Base-by-base conservation (phyloP, 1,140 invertebrate genomes). In the Hyphantria cunea region DNA sequence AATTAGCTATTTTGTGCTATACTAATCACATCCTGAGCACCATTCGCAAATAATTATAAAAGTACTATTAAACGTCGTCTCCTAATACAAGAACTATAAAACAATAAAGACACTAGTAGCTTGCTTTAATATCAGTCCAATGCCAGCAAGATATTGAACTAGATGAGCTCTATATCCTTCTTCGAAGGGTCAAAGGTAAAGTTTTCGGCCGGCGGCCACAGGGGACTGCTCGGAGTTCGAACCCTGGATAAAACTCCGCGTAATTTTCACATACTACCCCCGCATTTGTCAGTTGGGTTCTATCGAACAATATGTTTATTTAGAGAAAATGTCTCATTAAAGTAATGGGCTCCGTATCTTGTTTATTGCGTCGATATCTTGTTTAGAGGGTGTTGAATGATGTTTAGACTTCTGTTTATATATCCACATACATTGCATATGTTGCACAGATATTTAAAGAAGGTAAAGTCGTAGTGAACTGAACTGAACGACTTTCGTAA, bases 241-340 rank as follows among this genome's bases (percentile, higher is more conserved):
- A 64, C 63, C 68, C 72, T 58, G 82, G 86, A 85, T 87, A 89
- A 89, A 87, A 85, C 77, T 85, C 73, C 70, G 72, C 72, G 84
- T 86, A 87, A 89, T 89, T 89, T 77, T 72, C 86, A 89, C 84
- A 76, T 86, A 82, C 75, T 32, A 64, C 67, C 64, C 48, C 70
- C 32, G 41, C 41, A 52, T 60, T 64, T 72, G 66, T 69, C 69
- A 65, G 68, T 69, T 54, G 50, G 41, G 63, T 51, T 48, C 44
- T 34, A 34, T 41, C 25, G 31, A 41, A 59, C 45, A 49, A 39
- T 58, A 54, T 62, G 58, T 66, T 62, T 59, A 63, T 62, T 25
- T 58, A 15, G 53, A 44, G 11, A 9, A n/a, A 44, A 44, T 13
- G 56, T 60, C 48, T 60, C 56, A 60, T 60, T 60, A 60, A 17